These are phyloP conservation scores for Dendrolimus punctatus DNA, from an alignment of 1,140 invertebrate species.

Conservation along the genomic window DNA sequence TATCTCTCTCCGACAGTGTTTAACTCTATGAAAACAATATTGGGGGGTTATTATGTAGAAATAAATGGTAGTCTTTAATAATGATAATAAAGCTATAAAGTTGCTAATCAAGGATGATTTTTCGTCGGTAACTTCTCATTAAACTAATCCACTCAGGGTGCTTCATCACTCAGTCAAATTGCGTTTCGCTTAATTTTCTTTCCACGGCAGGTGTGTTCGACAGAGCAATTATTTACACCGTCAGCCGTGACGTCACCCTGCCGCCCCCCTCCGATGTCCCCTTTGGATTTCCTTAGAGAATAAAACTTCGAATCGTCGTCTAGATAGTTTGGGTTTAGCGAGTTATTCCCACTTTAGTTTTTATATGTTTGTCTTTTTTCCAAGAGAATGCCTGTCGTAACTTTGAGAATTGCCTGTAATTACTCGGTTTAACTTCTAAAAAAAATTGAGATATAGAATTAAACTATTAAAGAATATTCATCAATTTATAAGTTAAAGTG, in stretches of 20 bases:
- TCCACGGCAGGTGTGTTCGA: slow-evolving; percentile 69
- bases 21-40: background rate
- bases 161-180: slow-evolving; percentile 71
- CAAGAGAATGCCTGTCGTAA: slow-evolving; percentile 23
- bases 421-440: slow-evolving; percentile 7
- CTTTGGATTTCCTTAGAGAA: slow-evolving; percentile 35
- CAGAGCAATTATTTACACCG: slow-evolving; percentile 71
- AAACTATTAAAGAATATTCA: too few relatives aligned
- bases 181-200: slow-evolving; percentile 72
- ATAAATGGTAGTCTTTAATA: slow-evolving; percentile 51
- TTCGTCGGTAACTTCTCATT: slow-evolving; percentile 63
- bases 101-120: slow-evolving; percentile 58
- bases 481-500: too few relatives aligned
- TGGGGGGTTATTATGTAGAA: slow-evolving; percentile 1
- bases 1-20: background rate
- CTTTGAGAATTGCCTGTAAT: slow-evolving; percentile 21
- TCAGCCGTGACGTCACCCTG: slow-evolving; percentile 55
- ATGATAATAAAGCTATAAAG: slow-evolving; percentile 57
- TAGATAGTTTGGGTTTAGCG: slow-evolving; percentile 45
- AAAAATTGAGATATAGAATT: too few relatives aligned
- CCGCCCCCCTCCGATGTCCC: slow-evolving; percentile 22
- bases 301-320: slow-evolving; percentile 45
- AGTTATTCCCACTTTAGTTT: slow-evolving; percentile 34
- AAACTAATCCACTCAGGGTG: slow-evolving; percentile 65
- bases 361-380: slow-evolving; percentile 19